These are phyloP conservation scores for Hanleya hanleyi DNA, from an alignment of 2,888 invertebrate species.

Conservation along the genomic window DNA sequence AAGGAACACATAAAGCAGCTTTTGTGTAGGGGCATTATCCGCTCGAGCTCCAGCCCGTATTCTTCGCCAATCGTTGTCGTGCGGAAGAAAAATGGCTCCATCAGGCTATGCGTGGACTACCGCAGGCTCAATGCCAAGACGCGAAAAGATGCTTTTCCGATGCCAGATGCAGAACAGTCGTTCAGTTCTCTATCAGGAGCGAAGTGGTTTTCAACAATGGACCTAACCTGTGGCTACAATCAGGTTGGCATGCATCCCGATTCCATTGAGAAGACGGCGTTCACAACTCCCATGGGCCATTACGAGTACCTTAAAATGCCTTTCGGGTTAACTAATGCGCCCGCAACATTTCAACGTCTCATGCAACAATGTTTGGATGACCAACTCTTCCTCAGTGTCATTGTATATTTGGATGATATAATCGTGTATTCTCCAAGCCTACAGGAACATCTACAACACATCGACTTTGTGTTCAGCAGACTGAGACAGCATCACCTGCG, in stretches of 20 bases:
- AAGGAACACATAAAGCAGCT: slow-evolving; percentile 23
- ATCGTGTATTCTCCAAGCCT: slow-evolving; percentile 7
- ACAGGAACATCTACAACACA: slow-evolving; percentile 23
- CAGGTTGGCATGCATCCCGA: slow-evolving; percentile 25
- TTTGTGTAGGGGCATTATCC: slow-evolving; percentile 29
- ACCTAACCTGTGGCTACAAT: slow-evolving; percentile 32
- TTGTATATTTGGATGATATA: neutral
- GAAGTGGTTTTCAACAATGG: slow-evolving; percentile 36
- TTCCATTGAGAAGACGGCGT: slow-evolving; percentile 26
- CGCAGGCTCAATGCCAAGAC: slow-evolving; percentile 36
- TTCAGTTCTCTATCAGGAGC: slow-evolving; percentile 30
- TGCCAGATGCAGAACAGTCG: slow-evolving; percentile 30
- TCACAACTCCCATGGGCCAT: neutral
- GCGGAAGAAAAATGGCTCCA: slow-evolving; percentile 33
- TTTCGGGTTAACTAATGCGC: neutral
- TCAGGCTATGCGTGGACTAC: slow-evolving; percentile 33
- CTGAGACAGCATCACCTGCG: slow-evolving; percentile 26
- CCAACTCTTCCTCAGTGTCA: neutral
- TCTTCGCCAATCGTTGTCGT: slow-evolving; percentile 39
- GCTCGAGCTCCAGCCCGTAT: slow-evolving; percentile 31
- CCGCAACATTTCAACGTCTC: neutral
- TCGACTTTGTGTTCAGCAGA: slow-evolving; percentile 23
- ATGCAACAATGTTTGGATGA: neutral
- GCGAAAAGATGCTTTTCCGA: slow-evolving; percentile 18
- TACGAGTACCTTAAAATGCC: neutral